Conservation (phyloP, 2,888 invertebrate genomes). For the Leptinotarsa tumamoca region DNA sequence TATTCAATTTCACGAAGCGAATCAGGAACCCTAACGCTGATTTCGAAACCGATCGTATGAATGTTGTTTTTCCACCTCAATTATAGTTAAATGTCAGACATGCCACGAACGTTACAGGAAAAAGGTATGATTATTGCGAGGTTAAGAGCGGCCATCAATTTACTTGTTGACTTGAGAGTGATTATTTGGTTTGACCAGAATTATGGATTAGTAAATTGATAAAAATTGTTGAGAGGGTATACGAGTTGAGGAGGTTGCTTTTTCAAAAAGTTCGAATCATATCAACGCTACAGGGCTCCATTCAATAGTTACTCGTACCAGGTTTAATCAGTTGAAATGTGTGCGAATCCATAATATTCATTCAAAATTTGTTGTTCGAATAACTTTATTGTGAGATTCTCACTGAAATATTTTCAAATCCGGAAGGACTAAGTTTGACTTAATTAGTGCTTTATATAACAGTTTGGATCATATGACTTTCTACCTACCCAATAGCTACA, state of each 20-base stretch:
- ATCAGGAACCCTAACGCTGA: constrained; percentile 16
- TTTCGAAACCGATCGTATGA: constrained; percentile 12
- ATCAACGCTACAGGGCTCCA: too few relatives aligned
- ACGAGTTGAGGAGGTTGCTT: background rate
- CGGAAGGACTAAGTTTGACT: too few relatives aligned
- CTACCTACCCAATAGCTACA: too few relatives aligned
- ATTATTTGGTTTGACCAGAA: constrained; percentile 18
- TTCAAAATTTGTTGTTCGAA: too few relatives aligned
- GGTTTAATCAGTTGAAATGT: too few relatives aligned
- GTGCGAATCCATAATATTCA: too few relatives aligned
- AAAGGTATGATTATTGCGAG: constrained; percentile 14
- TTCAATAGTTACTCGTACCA: too few relatives aligned
- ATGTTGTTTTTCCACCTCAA: constrained; percentile 22
- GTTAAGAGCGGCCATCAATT: constrained; percentile 17
- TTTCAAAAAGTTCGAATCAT: background rate
- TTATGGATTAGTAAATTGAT: background rate
- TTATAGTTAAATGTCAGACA: constrained; percentile 17
- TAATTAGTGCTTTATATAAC: too few relatives aligned
- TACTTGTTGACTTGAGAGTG: constrained; percentile 18
- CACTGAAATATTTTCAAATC: too few relatives aligned
- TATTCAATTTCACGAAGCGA: background rate
- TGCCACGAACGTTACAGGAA: constrained; percentile 3
- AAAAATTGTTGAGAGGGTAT: background rate
- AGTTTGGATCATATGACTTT: too few relatives aligned
- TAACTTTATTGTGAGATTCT: too few relatives aligned